A percentile compares a stretch with the other conserved stretches of the same genome.
Conservation (phyloP, 2,888 invertebrate genomes). For the Micoletzkya japonica region DNA sequence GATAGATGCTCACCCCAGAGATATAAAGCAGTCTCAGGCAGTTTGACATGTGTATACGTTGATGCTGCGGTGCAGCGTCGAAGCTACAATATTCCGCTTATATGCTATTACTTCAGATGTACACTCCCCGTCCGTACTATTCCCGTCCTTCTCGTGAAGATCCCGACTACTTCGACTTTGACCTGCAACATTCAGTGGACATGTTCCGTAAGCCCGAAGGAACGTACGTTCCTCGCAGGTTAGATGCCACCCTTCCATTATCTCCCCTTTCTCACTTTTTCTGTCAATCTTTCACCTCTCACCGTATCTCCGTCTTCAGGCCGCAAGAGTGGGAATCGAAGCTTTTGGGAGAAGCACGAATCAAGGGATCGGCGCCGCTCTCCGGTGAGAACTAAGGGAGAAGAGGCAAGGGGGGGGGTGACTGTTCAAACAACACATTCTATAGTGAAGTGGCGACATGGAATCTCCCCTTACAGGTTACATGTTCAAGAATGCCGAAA, state of each 20-base stretch:
- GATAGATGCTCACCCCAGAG: no score
- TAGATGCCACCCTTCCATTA: not conserved
- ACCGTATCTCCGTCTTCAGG: conserved; percentile 31
- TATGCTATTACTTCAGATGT: conserved; percentile 34
- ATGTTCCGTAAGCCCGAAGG: conserved; percentile 59
- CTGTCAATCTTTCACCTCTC: not conserved
- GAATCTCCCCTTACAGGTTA: conserved; percentile 42
- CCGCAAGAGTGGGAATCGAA: conserved; percentile 62
- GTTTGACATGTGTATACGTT: no score
- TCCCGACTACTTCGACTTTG: conserved; percentile 64
- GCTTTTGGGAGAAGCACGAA: conserved; percentile 48
- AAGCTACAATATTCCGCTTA: no score
- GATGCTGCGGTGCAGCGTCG: no score
- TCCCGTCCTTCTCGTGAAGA: conserved; percentile 60
- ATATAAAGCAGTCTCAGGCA: no score
- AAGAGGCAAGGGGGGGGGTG: not conserved
- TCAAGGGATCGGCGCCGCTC: conserved; percentile 58
- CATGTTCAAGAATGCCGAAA: conserved; percentile 54
- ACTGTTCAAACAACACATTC: not conserved
- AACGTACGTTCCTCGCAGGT: conserved; percentile 57
- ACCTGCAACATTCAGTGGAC: conserved; percentile 61
- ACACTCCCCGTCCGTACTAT: conserved; percentile 55
- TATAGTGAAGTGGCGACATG: no score
- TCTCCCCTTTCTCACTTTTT: not conserved
- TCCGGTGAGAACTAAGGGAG: conserved; percentile 38